Evolutionary conservation across 2,797 vertebrate genomes (phyloP).

Genomic region (Kryptopterus vitreolus): DNA sequence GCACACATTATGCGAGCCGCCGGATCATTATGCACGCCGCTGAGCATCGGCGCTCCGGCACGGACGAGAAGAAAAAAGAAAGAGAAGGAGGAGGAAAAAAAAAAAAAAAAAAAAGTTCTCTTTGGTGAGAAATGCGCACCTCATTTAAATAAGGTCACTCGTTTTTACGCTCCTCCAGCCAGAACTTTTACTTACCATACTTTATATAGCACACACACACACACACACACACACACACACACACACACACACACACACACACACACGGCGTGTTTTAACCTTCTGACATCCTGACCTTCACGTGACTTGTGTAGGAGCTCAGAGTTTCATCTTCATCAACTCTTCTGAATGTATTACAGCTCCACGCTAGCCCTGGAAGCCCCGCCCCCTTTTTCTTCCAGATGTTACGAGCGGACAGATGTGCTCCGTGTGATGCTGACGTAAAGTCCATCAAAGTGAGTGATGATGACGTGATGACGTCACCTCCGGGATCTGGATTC

Average conservation of each 20-base stretch:
- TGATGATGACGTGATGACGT: too few species aligned
- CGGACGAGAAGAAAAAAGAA: not conserved
- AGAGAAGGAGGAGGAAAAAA: not conserved
- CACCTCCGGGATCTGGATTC: too few species aligned
- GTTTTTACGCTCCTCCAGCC: not conserved
- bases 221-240: not conserved
- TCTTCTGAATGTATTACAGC: too few species aligned
- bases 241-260: not conserved
- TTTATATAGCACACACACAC: not conserved
- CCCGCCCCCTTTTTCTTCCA: not conserved
- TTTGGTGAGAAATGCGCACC: not conserved
- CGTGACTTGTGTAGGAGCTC: not conserved
- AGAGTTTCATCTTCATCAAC: not conserved
- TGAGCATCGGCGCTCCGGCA: conserved; percentile 48
- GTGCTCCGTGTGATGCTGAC: too few species aligned
- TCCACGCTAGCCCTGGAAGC: not conserved
- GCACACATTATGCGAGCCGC: conserved; percentile 66
- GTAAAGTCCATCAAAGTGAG: too few species aligned
- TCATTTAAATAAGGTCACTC: conserved; percentile 22
- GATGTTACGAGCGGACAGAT: not conserved
- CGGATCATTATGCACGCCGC: conserved; percentile 67
- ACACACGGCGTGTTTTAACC: too few species aligned
- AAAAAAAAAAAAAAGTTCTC: not conserved
- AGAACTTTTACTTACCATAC: not conserved
- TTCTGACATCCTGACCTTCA: not conserved